Evolutionary conservation across 1,140 invertebrate species (phyloP), one percentile per base, ranked within the genome.

Genomic region (Bombus sylvicola): DNA sequence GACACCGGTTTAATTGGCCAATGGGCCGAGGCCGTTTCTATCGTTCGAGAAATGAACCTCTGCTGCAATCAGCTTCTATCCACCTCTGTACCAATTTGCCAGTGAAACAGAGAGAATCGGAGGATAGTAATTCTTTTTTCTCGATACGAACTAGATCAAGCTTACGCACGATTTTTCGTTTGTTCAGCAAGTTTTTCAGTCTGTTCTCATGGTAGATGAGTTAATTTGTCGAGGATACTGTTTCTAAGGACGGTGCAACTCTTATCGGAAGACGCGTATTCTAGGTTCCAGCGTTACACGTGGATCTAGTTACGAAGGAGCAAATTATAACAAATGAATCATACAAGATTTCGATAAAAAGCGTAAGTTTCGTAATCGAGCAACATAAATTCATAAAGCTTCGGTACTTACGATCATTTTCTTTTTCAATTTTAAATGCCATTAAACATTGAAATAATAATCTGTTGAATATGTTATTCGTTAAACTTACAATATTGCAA

Each of bases 1-100:
- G 64, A 43, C 64, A 39, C 15, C 43, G 41, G 31, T 86, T 87
- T 74, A 87, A 79, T 82, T 74, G 88, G 85, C 76, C 86, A 83
- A 90, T 86, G 53, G 89, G 87, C 64, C 89, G 90, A 87, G 89
- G 87, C 73, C 82, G 85, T 79, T 81, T 9, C 13, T 62, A 31
- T 57, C 66, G 78, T 66, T 81, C 12, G 57, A 81, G 77, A 82
- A 81, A 83, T 83, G 72, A 77, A 59, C 34, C 81, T 89, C 83
- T 83, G 66, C 72, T 83, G 66, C 80, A 86, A 86, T 64, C 31
- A 5, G 57, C 78, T 68, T 59, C n/a, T 59, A 76, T 18, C 1
- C 9, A 4, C 1, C 10, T 34, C 5, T 31, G 41, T 43, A 37
- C 12, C 4, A 31, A 5, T 18, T 43, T 37, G 4, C 37, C 22